A percentile compares a stretch with the other conserved stretches of the same genome.
phyloP scores from a whole-genome alignment of 64 coral and sea anemone genomes.

The Dendrophyllia cribrosa region DNA sequence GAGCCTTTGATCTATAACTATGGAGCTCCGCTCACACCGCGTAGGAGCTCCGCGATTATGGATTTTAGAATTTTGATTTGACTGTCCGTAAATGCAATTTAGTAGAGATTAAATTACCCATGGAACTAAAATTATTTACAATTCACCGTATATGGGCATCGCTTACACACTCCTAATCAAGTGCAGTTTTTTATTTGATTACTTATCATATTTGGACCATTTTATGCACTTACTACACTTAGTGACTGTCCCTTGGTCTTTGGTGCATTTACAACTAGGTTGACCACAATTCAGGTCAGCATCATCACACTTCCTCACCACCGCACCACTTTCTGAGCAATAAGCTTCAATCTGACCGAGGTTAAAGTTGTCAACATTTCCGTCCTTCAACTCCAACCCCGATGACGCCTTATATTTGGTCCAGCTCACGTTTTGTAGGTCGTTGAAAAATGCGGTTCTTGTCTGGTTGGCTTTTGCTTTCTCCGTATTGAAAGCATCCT shows the following conservation, averaged over 20 bases:
- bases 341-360: constrained; percentile 42
- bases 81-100: no score
- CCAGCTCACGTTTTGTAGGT: constrained; percentile 10
- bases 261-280: not conserved
- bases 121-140: no score
- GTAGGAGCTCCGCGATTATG: no score
- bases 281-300: not conserved
- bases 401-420: not conserved
- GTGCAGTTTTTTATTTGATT: no score
- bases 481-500: not conserved
- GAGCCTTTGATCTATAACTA: no score
- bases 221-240: constrained; percentile 54
- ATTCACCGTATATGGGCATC: no score
- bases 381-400: constrained; percentile 32
- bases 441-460: not conserved
- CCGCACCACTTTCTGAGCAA: constrained; percentile 51
- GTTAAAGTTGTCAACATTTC: constrained; percentile 11
- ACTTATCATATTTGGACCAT: not conserved
- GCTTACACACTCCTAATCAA: no score
- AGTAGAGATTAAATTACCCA: no score
- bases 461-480: not conserved
- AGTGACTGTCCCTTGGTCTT: constrained; percentile 12
- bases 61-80: no score
- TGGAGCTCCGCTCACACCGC: no score
- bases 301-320: constrained; percentile 38